Conservation (phyloP, 2,797 vertebrate genomes). For the Protonibea diacanthus region DNA sequence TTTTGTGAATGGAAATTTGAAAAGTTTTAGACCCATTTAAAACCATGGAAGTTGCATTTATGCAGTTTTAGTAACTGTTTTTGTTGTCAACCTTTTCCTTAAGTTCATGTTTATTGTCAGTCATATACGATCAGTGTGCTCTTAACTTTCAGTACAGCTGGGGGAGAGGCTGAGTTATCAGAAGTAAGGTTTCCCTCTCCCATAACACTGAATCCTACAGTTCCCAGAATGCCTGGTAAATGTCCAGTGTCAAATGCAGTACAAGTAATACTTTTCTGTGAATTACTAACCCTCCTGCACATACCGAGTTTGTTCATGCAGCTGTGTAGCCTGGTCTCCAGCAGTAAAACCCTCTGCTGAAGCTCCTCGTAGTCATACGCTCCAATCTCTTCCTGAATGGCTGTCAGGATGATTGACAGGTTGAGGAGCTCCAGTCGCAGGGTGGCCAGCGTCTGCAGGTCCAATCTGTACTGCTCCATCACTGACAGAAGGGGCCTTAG, state of each 20-base stretch:
- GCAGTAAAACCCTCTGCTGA: slow-evolving; percentile 90
- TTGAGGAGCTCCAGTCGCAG: slow-evolving; percentile 92
- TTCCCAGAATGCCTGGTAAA: not conserved
- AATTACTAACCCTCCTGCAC: slow-evolving; percentile 36
- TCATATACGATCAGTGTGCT: no score
- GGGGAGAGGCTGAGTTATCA: not conserved
- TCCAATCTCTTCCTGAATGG: slow-evolving; percentile 94
- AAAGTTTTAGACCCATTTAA: no score
- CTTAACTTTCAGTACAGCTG: not conserved
- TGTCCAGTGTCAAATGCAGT: not conserved
- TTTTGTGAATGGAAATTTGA: no score
- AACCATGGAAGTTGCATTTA: no score
- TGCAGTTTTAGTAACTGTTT: no score
- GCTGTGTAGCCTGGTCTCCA: slow-evolving; percentile 93
- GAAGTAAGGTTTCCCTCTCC: not conserved
- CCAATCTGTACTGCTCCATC: slow-evolving; percentile 92
- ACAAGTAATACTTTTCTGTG: not conserved
- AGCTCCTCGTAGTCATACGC: slow-evolving; percentile 95
- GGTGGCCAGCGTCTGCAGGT: slow-evolving; percentile 90
- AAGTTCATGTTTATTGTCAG: no score
- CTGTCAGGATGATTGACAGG: slow-evolving; percentile 89
- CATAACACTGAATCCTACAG: no score
- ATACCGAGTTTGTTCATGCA: slow-evolving; percentile 97
- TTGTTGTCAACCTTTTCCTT: no score
- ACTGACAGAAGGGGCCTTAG: slow-evolving; percentile 92